phyloP scores from a whole-genome alignment of 2,888 invertebrate species.

The Heliconius sara region DNA sequence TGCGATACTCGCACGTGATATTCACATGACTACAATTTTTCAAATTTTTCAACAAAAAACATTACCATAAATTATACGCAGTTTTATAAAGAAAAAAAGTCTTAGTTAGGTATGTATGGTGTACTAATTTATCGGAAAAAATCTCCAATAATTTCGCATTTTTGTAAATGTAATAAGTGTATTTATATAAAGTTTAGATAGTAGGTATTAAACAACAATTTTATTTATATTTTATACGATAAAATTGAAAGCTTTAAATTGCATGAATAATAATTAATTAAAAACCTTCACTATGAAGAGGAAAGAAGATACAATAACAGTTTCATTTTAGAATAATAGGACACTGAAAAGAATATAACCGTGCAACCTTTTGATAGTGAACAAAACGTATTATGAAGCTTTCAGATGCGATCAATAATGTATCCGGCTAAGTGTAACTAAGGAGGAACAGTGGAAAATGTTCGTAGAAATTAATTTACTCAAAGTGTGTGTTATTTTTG shows the following conservation, averaged over 20 bases:
- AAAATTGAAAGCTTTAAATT: not conserved
- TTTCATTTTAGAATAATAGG: not conserved
- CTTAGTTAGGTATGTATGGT: no score
- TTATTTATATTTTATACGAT: no score
- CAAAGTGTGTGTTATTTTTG: not conserved
- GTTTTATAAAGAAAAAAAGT: no score
- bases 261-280: conserved; percentile 6
- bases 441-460: conserved; percentile 8
- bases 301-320: not conserved
- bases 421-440: conserved; percentile 5
- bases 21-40: no score
- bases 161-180: no score
- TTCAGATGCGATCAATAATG: conserved; percentile 14
- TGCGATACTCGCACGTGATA: no score
- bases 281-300: not conserved
- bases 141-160: no score
- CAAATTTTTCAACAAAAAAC: no score
- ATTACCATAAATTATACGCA: no score
- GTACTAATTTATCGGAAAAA: no score
- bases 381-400: conserved; percentile 27
- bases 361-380: conserved; percentile 19
- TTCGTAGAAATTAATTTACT: not conserved
- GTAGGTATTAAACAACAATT: no score
- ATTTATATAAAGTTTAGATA: no score
- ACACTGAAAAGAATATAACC: conserved; percentile 4